Base-by-base conservation (phyloP, 2,888 invertebrate genomes). In the Leucozona laternaria region DNA sequence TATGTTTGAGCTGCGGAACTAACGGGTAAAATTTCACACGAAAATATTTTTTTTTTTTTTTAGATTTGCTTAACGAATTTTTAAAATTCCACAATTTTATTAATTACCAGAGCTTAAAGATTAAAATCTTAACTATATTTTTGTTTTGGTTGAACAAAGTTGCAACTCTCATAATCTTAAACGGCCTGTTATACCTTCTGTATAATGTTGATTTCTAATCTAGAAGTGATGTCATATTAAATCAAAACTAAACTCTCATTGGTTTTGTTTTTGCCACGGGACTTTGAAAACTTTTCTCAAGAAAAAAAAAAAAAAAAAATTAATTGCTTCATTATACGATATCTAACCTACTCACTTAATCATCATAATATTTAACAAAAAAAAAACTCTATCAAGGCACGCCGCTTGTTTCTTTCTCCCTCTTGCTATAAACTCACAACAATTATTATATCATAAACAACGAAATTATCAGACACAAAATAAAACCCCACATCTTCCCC, bases 341-440 rank as follows among this genome's bases (percentile, higher is more conserved):
- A 17, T 2, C 55, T 55, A 55, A n/a, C n/a, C 55, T 55, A 55
- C 55, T 28, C 25, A 17, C 43, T 58, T 75, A 70, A 83, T 70
- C 70, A 62, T 43, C 17, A 28, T 53, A 75, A 76, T 76, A 72
- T 55, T 68, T 7, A 20, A 20, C 48, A 34, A 34, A 72, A 71
- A 53, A 31, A 10, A 71, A 53, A 31, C 10, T 40, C 45, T 64
- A 76, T 25, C 72, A 57, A 77, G 77, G 60, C 80, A 66, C 80
- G 17, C 66, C 55, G 55, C 15, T 1, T 7, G 31, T 20, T 64
- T 34, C 5, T 10, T 13, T 37, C 43, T 40, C 45, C 20, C 25
- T 34, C n/a, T 17, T 6, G 37, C 7, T 34, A 17, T 17, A 40
- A 45, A 55, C 13, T 8, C 43, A 37, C 22, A 17, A 40, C 11